phyloP scores from a whole-genome alignment of 2,113 vertebrate genomes.

The Megaceryle torquata region DNA sequence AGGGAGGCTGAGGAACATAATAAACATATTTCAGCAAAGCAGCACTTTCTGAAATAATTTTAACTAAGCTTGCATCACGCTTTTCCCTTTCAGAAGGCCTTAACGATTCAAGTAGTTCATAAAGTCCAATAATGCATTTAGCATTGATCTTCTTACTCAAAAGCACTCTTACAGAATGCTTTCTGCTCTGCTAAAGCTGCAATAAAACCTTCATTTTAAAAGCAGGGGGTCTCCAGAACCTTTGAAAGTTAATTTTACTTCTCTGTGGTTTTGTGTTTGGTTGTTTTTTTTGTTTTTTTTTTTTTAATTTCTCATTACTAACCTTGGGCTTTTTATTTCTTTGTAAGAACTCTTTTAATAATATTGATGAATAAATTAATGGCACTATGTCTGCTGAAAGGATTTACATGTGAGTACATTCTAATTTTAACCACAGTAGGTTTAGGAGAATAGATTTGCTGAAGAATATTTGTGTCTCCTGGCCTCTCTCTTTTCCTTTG shows the following conservation, averaged over 20 bases:
- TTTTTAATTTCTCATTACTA: not conserved
- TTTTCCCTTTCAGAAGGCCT: not conserved
- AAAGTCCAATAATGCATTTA: slow-evolving; percentile 29
- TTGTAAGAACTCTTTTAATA: not conserved
- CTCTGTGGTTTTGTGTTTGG: not conserved
- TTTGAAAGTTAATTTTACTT: not conserved
- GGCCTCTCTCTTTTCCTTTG: not conserved
- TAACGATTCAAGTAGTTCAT: slow-evolving; percentile 30
- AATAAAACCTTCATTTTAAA: slow-evolving; percentile 18
- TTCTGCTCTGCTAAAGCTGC: not conserved
- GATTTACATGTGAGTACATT: not conserved
- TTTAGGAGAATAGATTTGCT: slow-evolving; percentile 4
- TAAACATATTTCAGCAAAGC: not conserved
- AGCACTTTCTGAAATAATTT: not conserved
- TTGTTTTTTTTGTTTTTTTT: not conserved
- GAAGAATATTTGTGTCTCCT: not conserved
- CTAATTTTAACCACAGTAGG: not conserved
- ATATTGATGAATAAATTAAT: slow-evolving; percentile 10
- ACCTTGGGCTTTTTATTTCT: not conserved
- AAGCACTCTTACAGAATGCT: not conserved
- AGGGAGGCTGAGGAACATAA: not conserved
- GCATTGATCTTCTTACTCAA: slow-evolving; percentile 34
- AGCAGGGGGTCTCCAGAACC: not conserved
- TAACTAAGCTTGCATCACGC: not conserved
- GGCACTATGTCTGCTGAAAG: not conserved